Evolutionary conservation across 2,888 invertebrate genomes (phyloP).

Genomic region (Eupithecia subumbrata): DNA sequence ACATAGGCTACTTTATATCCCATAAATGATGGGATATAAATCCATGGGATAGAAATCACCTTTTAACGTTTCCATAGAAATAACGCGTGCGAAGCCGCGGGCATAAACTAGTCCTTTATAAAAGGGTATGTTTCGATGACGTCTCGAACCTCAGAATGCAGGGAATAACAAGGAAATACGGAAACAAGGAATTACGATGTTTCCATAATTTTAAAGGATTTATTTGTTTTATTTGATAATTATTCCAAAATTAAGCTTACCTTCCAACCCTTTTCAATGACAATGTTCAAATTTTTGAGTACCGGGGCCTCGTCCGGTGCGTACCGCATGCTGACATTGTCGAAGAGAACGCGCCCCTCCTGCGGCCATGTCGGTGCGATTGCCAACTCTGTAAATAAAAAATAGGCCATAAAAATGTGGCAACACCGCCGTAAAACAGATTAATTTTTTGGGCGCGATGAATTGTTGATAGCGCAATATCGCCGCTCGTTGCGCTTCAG

Average conservation of each 20-base stretch:
- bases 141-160: not conserved
- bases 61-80: too few relatives aligned
- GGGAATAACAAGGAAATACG: not conserved
- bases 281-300: conserved; percentile 77
- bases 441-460: conserved; percentile 45
- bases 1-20: too few relatives aligned
- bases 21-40: too few relatives aligned
- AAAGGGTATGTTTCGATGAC: not conserved
- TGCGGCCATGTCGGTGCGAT: conserved; percentile 86
- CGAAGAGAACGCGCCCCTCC: conserved; percentile 84
- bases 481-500: conserved; percentile 30
- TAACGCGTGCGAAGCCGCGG: too few relatives aligned
- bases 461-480: conserved; percentile 46
- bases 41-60: too few relatives aligned
- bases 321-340: conserved; percentile 86
- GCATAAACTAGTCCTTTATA: too few relatives aligned
- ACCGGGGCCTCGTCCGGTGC: conserved; percentile 85
- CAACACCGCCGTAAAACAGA: conserved; percentile 43
- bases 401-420: conserved; percentile 39
- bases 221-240: not conserved
- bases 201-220: not conserved
- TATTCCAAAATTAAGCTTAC: conserved; percentile 47
- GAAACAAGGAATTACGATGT: not conserved
- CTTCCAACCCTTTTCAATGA: conserved; percentile 76
- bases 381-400: conserved; percentile 67